Conservation (phyloP, 2,113 vertebrate species). For the Atractosteus spatula region DNA sequence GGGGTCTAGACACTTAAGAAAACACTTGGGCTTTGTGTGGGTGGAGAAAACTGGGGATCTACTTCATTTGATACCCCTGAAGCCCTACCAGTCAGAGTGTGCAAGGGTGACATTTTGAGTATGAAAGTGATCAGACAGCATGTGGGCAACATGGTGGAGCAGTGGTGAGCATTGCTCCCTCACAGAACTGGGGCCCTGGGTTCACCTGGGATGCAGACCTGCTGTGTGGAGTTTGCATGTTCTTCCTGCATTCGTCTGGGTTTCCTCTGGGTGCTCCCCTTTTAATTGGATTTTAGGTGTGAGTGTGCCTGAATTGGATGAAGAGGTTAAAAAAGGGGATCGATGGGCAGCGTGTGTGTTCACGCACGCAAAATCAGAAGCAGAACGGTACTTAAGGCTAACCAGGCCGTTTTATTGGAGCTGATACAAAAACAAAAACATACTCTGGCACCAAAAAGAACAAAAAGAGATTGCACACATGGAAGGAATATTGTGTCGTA, state of each 20-base stretch:
- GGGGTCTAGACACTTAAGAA: neutral
- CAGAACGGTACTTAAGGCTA: neutral
- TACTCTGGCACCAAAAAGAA: neutral
- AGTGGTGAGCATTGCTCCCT: too few species aligned
- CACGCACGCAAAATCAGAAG: too few species aligned
- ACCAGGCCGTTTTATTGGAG: slow-evolving; percentile 18
- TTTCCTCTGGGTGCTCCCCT: too few species aligned
- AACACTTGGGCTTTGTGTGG: slow-evolving; percentile 2
- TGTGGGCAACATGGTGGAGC: neutral
- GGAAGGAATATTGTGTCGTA: neutral
- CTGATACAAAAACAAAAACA: neutral
- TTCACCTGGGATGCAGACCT: too few species aligned
- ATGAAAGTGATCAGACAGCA: neutral
- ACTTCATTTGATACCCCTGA: neutral
- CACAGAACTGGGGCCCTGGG: too few species aligned
- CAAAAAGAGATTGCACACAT: neutral
- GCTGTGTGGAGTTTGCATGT: too few species aligned
- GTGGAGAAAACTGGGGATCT: neutral
- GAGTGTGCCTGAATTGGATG: too few species aligned
- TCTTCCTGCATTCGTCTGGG: too few species aligned
- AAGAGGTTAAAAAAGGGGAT: too few species aligned
- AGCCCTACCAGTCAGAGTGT: neutral
- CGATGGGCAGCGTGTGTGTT: too few species aligned
- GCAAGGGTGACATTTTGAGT: neutral
- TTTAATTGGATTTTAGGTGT: too few species aligned